Evolutionary conservation across 2,797 vertebrate genomes (phyloP).

Genomic region (Coregonus suidteri): DNA sequence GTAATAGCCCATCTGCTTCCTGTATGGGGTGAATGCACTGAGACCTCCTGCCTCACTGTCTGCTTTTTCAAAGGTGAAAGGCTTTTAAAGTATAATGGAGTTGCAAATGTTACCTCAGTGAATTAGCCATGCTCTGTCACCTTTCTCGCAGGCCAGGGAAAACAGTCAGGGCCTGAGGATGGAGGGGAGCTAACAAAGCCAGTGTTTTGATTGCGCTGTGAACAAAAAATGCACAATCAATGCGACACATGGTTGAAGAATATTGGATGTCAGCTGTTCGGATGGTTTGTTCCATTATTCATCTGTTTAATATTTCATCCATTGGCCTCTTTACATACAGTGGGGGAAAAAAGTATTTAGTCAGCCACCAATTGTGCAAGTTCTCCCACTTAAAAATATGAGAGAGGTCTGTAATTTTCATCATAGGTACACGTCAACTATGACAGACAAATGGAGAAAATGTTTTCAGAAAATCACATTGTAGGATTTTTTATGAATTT

Average conservation of each 20-base stretch:
- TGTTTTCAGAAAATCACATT: too few species aligned
- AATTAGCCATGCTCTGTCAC: slow-evolving; percentile 39
- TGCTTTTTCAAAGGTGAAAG: slow-evolving; percentile 40
- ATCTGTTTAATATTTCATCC: slow-evolving; percentile 36
- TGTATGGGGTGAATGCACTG: slow-evolving; percentile 3
- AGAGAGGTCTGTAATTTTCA: too few species aligned
- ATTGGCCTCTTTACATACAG: slow-evolving; percentile 29
- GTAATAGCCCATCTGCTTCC: slow-evolving; percentile 36
- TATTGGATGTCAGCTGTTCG: slow-evolving; percentile 15
- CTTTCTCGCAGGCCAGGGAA: slow-evolving; percentile 25
- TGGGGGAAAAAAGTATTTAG: too few species aligned
- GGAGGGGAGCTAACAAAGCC: neutral
- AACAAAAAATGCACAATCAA: slow-evolving; percentile 10
- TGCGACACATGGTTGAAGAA: neutral
- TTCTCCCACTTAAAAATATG: too few species aligned
- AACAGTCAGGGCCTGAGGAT: slow-evolving; percentile 1
- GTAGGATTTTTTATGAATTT: too few species aligned
- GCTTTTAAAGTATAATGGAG: slow-evolving; percentile 40
- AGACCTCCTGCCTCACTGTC: slow-evolving; percentile 24
- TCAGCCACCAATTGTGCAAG: too few species aligned
- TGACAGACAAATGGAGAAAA: too few species aligned
- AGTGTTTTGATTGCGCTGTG: slow-evolving; percentile 11
- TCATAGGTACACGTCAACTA: too few species aligned
- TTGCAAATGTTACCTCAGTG: slow-evolving; percentile 31
- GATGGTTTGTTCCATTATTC: slow-evolving; percentile 32